Evolutionary conservation across 1,140 invertebrate genomes (phyloP).

Genomic region (Saccostrea glomerata): DNA sequence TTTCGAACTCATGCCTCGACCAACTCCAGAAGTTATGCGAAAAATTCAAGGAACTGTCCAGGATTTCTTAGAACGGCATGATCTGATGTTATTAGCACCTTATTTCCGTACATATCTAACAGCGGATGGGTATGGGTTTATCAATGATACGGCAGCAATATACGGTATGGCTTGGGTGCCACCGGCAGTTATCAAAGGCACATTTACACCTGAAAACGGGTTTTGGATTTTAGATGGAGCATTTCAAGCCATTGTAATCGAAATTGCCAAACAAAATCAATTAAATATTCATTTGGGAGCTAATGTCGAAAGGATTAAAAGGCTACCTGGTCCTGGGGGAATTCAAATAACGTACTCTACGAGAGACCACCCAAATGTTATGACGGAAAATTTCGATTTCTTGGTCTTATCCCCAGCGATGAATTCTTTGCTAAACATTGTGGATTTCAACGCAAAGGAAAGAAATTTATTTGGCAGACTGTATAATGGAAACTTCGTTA

Average conservation of each 20-base stretch:
- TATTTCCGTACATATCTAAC: constrained; percentile 10
- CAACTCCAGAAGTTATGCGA: neutral
- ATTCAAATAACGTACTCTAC: neutral
- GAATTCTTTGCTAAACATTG: constrained; percentile 30
- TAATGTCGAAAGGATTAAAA: neutral
- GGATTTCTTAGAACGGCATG: constrained; percentile 29
- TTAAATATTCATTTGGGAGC: constrained; percentile 2
- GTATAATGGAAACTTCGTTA: constrained; percentile 12
- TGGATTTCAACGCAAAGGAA: constrained; percentile 1
- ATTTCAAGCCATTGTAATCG: constrained; percentile 29
- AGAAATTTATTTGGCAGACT: neutral
- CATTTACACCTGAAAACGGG: neutral
- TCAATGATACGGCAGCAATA: constrained; percentile 37
- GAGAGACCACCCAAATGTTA: neutral
- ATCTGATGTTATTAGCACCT: constrained; percentile 6
- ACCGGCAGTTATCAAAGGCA: neutral
- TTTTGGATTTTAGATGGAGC: constrained; percentile 11
- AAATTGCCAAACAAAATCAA: neutral
- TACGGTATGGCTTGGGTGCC: constrained; percentile 46
- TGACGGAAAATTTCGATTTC: constrained; percentile 32
- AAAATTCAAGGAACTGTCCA: constrained; percentile 30
- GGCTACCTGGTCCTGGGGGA: neutral
- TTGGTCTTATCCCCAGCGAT: constrained; percentile 24
- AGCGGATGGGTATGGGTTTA: constrained; percentile 37
- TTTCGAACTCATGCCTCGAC: constrained; percentile 43